phyloP scores from a whole-genome alignment of 1,140 invertebrate species.

The Ceratitis capitata region DNA sequence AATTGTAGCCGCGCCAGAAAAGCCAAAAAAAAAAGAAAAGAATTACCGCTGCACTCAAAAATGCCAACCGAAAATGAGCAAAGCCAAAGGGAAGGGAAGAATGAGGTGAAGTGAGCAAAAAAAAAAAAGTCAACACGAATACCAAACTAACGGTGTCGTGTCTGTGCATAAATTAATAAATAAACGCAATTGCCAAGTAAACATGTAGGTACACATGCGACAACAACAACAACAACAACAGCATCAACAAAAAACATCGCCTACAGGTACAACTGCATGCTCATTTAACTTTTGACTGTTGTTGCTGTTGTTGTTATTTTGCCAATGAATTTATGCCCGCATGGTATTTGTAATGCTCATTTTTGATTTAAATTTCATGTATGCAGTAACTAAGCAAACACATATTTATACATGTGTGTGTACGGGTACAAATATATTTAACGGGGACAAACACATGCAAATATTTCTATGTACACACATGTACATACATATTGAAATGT shows the following conservation, averaged over 20 bases:
- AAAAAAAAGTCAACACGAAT: not conserved
- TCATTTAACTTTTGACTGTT: not conserved
- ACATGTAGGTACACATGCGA: not conserved
- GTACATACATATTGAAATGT: not conserved
- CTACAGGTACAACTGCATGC: not conserved
- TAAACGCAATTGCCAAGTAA: constrained; percentile 28
- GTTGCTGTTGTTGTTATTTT: not conserved
- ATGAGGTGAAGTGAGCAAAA: too few relatives aligned
- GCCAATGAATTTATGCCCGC: not conserved
- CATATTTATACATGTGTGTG: not conserved
- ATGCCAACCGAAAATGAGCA: not conserved
- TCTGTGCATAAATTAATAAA: constrained; percentile 32
- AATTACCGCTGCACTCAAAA: not conserved
- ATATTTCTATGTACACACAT: not conserved
- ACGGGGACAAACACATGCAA: too few relatives aligned
- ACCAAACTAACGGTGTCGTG: constrained; percentile 6
- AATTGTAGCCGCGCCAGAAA: constrained; percentile 7
- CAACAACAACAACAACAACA: not conserved
- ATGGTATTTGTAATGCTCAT: not conserved
- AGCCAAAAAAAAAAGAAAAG: not conserved
- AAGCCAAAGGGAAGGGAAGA: not conserved
- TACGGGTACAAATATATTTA: not conserved
- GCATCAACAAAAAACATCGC: not conserved
- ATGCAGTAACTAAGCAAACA: not conserved
- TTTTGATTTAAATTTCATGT: constrained; percentile 35